Conservation (phyloP, 1,140 invertebrate genomes). For the Capitella teleta region DNA sequence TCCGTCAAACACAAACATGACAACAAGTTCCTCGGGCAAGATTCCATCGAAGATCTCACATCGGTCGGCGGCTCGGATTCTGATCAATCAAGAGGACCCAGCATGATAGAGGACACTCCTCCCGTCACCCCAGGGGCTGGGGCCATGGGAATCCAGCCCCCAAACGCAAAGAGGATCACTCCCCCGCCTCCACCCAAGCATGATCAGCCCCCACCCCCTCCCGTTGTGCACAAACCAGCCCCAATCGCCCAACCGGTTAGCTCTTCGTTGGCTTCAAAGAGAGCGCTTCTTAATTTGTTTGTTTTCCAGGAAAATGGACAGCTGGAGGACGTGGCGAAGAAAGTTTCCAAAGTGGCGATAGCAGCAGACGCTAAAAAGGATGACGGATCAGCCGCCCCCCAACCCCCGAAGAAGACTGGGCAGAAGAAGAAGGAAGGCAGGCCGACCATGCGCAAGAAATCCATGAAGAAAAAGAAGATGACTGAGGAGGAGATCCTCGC, state of each 20-base stretch:
- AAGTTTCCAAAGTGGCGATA: neutral
- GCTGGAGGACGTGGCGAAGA: constrained; percentile 5
- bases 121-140: neutral
- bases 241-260: neutral
- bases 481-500: constrained; percentile 32
- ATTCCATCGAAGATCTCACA: constrained; percentile 10
- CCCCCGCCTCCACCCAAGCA: neutral
- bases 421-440: too few relatives aligned
- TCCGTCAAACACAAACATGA: constrained; percentile 10
- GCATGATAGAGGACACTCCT: neutral
- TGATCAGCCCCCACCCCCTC: neutral
- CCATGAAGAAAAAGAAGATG: constrained; percentile 18
- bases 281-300: neutral
- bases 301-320: constrained; percentile 3
- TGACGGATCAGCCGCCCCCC: neutral
- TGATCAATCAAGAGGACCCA: neutral
- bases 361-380: neutral
- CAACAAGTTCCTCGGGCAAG: constrained; percentile 3
- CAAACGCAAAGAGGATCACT: neutral
- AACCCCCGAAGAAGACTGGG: neutral
- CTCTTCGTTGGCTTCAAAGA: neutral
- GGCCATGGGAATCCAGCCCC: neutral
- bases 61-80: neutral
- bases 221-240: neutral
- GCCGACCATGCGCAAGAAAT: constrained; percentile 3